phyloP scores from a whole-genome alignment of 1,140 invertebrate species.

The Leptinotarsa texana region DNA sequence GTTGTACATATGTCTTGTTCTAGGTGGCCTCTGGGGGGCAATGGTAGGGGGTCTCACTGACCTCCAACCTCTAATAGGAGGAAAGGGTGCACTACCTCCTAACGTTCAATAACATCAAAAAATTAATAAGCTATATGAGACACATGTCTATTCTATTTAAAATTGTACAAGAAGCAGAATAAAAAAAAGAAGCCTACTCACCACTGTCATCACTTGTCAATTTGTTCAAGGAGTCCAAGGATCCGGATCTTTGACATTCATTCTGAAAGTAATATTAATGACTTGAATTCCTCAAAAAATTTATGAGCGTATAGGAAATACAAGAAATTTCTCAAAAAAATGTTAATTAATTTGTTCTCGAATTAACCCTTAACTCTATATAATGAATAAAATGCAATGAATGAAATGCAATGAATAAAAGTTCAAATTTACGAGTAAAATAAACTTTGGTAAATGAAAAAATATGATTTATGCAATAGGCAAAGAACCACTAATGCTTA shows the following conservation, averaged over 20 bases:
- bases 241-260: conserved; percentile 51
- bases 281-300: too few species aligned
- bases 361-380: too few species aligned
- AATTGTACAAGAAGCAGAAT: background rate
- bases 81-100: conserved; percentile 44
- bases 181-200: conserved; percentile 51
- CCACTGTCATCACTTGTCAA: conserved; percentile 58
- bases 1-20: conserved; percentile 52
- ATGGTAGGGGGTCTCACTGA: conserved; percentile 50
- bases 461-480: too few species aligned
- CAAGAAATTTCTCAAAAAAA: too few species aligned
- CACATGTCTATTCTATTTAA: background rate
- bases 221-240: conserved; percentile 70
- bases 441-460: too few species aligned
- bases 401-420: too few species aligned
- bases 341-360: too few species aligned
- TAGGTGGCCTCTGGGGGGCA: conserved; percentile 52
- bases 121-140: background rate
- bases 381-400: too few species aligned
- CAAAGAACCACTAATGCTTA: too few species aligned
- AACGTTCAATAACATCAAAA: conserved; percentile 34
- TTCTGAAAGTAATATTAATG: conserved; percentile 36
- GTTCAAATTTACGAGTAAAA: too few species aligned
- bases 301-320: too few species aligned
- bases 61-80: conserved; percentile 52